Conservation (phyloP, 2,888 invertebrate genomes). For the Cremastinae sp. region DNA sequence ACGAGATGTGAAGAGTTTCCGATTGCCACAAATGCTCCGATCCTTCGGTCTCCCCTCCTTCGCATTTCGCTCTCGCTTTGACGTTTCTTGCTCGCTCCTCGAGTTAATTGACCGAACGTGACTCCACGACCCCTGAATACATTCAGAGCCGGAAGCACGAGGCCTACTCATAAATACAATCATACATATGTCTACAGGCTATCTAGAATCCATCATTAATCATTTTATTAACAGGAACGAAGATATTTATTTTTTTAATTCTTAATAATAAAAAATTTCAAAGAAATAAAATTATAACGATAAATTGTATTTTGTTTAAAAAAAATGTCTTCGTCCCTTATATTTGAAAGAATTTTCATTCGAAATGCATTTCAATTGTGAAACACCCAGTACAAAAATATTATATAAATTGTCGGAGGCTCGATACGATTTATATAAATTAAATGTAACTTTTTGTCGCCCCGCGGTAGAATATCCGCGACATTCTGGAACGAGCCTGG, state of each 20-base stretch:
- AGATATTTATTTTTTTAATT: too few relatives aligned
- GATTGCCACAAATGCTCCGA: slow-evolving; percentile 41
- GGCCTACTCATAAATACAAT: slow-evolving; percentile 8
- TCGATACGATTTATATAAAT: background rate
- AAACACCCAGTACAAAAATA: slow-evolving; percentile 2
- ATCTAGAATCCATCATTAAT: background rate
- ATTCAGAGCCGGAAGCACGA: slow-evolving; percentile 14
- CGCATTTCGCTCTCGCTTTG: slow-evolving; percentile 24
- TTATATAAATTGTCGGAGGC: background rate
- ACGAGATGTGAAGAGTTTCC: slow-evolving; percentile 31
- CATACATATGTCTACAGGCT: slow-evolving; percentile 3
- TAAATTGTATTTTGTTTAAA: too few relatives aligned
- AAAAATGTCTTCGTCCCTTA: background rate
- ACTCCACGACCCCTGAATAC: slow-evolving; percentile 55
- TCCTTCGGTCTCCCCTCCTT: slow-evolving; percentile 26
- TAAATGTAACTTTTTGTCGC: slow-evolving; percentile 11
- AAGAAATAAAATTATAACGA: too few relatives aligned
- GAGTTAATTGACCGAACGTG: slow-evolving; percentile 70
- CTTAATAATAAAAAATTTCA: too few relatives aligned
- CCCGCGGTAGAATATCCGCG: slow-evolving; percentile 27
- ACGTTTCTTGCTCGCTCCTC: slow-evolving; percentile 45
- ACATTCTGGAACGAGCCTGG: slow-evolving; percentile 50
- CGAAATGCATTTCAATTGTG: background rate
- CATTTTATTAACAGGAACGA: too few relatives aligned
- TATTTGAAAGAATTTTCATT: background rate